A percentile compares a stretch with the other conserved stretches of the same genome.
phyloP scores from a whole-genome alignment of 2,113 vertebrate species.

The Pelvicachromis taeniatus region DNA sequence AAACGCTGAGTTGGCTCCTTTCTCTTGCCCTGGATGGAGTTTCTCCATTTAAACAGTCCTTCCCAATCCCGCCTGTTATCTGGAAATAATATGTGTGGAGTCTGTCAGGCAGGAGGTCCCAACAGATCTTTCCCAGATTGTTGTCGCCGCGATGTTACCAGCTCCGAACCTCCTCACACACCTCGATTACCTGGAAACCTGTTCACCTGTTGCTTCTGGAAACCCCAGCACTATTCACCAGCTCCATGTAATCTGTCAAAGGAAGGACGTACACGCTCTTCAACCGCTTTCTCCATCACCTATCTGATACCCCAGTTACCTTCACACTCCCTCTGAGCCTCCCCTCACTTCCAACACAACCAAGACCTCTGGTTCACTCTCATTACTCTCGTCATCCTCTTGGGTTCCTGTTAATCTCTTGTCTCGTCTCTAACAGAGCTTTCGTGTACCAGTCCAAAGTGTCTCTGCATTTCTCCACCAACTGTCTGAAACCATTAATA shows the following conservation, averaged over 20 bases:
- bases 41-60: background rate
- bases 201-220: background rate
- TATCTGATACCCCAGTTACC: background rate
- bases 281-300: fast-evolving
- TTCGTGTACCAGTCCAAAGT: background rate
- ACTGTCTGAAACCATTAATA: background rate
- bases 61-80: background rate
- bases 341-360: fast-evolving
- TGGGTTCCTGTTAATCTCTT: background rate
- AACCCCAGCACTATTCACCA: background rate
- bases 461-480: background rate
- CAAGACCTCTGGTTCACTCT: background rate
- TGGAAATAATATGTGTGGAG: background rate
- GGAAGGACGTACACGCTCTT: background rate
- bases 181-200: background rate
- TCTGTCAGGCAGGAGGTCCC: background rate
- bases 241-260: background rate
- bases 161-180: background rate
- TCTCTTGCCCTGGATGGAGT: background rate
- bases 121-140: background rate
- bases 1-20: fast-evolving
- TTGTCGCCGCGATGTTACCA: background rate
- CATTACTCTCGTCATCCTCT: background rate
- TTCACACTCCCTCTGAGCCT: background rate
- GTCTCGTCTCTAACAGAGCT: background rate